phyloP scores from a whole-genome alignment of 2,888 invertebrate genomes.

The Pollenia amentaria region DNA sequence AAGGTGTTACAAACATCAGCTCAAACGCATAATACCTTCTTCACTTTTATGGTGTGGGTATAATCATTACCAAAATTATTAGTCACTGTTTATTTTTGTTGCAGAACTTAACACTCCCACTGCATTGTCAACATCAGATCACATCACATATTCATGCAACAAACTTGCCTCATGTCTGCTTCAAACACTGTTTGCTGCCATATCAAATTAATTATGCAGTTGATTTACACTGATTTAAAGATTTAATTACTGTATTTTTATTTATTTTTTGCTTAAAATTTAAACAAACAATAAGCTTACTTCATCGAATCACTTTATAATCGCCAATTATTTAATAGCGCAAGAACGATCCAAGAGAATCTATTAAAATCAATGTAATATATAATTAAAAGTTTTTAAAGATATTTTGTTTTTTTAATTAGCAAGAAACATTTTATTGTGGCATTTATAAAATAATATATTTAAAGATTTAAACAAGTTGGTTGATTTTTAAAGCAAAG shows the following conservation, averaged over 20 bases:
- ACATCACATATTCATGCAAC: slow-evolving; percentile 20
- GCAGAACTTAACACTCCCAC: slow-evolving; percentile 38
- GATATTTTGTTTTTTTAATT: neutral
- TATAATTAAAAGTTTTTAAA: slow-evolving; percentile 44
- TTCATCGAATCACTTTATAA: slow-evolving; percentile 43
- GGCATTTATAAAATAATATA: slow-evolving; percentile 21
- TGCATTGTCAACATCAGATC: neutral
- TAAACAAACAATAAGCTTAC: slow-evolving; percentile 20
- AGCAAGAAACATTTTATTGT: slow-evolving; percentile 1
- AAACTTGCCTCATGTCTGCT: slow-evolving; percentile 9
- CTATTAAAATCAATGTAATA: slow-evolving; percentile 24
- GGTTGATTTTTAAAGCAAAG: neutral
- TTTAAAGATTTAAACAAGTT: neutral
- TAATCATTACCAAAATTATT: slow-evolving; percentile 35
- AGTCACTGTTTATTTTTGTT: slow-evolving; percentile 28
- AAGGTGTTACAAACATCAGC: too few relatives aligned
- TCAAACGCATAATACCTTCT: too few relatives aligned
- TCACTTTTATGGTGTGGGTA: too few relatives aligned
- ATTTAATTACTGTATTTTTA: slow-evolving; percentile 53
- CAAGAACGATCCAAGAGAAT: slow-evolving; percentile 17
- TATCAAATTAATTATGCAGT: slow-evolving; percentile 59
- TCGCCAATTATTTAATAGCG: slow-evolving; percentile 51
- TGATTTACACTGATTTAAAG: slow-evolving; percentile 47
- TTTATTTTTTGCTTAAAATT: neutral
- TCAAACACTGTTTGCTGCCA: slow-evolving; percentile 21